A percentile compares a stretch with the other conserved stretches of the same genome.
Evolutionary conservation across 2,113 vertebrate genomes (phyloP).

Genomic region (Actinemys pallida): DNA sequence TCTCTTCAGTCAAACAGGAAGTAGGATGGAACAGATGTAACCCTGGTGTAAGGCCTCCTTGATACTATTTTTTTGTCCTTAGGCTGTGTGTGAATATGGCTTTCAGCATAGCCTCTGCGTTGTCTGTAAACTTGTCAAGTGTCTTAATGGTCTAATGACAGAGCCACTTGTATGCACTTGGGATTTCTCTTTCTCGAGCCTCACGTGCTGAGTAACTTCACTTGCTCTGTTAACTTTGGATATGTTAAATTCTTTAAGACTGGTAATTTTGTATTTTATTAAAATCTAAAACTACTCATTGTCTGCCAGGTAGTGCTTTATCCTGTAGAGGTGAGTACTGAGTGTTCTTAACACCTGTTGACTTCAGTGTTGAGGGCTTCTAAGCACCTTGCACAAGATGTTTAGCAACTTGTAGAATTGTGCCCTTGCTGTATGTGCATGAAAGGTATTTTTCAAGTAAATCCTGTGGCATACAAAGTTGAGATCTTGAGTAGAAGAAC

Average conservation of each 20-base stretch:
- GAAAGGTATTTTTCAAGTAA: neutral
- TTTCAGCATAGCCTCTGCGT: too few relatives aligned
- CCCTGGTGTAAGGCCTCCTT: too few relatives aligned
- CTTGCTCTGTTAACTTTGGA: neutral
- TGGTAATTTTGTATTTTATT: neutral
- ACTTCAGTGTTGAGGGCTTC: too few relatives aligned
- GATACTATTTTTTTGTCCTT: too few relatives aligned
- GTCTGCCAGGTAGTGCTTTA: neutral
- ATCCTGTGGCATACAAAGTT: neutral
- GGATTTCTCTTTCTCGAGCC: neutral
- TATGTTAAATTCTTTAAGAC: fast-evolving
- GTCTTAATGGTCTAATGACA: neutral
- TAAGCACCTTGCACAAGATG: too few relatives aligned
- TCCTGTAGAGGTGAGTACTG: neutral
- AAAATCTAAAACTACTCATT: neutral
- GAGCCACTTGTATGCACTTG: neutral
- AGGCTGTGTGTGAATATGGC: too few relatives aligned
- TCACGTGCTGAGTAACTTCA: neutral
- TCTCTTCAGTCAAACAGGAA: too few relatives aligned
- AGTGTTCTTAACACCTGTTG: neutral
- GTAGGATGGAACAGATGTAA: too few relatives aligned
- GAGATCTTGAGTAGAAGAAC: neutral
- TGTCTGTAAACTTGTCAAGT: neutral
- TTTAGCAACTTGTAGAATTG: neutral
- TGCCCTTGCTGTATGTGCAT: neutral